Percentiles rank a stretch among this genome's conserved stretches.
phyloP scores from a whole-genome alignment of 2,113 vertebrate species.

The Himantopus leucocephalus region DNA sequence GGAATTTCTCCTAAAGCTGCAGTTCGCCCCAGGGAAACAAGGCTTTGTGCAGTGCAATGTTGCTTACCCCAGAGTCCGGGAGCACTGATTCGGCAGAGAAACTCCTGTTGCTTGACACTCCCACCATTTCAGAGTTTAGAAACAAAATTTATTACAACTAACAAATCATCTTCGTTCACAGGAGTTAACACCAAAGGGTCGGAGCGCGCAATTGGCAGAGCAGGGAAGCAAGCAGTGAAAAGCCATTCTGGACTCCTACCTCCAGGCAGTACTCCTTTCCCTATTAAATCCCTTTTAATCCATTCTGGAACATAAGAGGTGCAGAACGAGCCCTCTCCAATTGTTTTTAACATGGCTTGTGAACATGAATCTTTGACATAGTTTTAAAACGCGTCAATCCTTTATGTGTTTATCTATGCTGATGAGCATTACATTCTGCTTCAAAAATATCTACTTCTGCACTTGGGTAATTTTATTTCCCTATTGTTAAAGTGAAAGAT shows the following conservation, averaged over 20 bases:
- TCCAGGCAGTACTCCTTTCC: neutral
- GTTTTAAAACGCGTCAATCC: neutral
- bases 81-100: neutral
- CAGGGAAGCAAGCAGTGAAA: neutral
- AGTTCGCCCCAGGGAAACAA: neutral
- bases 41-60: neutral
- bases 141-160: neutral
- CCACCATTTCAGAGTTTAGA: neutral
- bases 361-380: neutral
- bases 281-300: neutral
- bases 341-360: neutral
- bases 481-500: slow-evolving; percentile 50
- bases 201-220: neutral
- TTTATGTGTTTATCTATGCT: slow-evolving; percentile 37
- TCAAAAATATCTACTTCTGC: slow-evolving; percentile 41
- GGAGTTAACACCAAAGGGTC: neutral
- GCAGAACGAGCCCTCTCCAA: neutral
- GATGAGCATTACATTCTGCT: slow-evolving; percentile 31
- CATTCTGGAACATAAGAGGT: neutral
- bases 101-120: neutral
- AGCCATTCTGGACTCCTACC: neutral
- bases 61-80: neutral
- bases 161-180: neutral
- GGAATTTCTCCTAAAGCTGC: neutral
- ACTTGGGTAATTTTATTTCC: slow-evolving; percentile 46